Base-by-base conservation (phyloP, 2,797 vertebrate genomes). In the Urocyon cinereoargenteus region DNA sequence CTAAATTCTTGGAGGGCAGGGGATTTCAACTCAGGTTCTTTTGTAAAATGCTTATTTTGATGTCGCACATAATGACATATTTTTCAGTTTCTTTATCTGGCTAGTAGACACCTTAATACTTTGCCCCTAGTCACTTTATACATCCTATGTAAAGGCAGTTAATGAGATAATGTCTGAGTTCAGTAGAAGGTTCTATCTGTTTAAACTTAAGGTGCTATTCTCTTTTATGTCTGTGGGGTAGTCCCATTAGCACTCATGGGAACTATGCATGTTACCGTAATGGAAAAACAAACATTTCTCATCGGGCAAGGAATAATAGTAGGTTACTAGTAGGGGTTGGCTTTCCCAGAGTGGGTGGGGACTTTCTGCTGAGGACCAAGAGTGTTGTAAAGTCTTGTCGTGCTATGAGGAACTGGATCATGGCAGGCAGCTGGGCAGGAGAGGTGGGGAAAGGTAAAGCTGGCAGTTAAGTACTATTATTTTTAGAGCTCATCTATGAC, bases 101-200 rank as follows among this genome's bases (percentile, higher is more conserved):
- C 59, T 85, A 45, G 70, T 73, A 92, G 91, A 62, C 82, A 86
- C 64, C n/a, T 13, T 87, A 59, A 66, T 31, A 21, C 31, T 78
- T 40, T 62, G 61, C 36, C 26, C n/a, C n/a, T 62, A 16, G 77
- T 96, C 75, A 83, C 91, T 59, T 86, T 62, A 70, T 16, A 72
- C 40, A 45, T 21, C n/a, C 66, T 53, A 68, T 77, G 31, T 53
- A 87, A 86, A 86, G 45, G 36, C 75, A 57, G 22, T 83, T 70
- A 95, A 96, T 98, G 97, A 98, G 97, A 94, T 92, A 93, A 91
- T 7, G 94, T 97, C 97, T 97, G 96, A 91, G 68, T 66, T 81
- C 49, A 92, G 88, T 26, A 96, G 86, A 94, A 96, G 94, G 96
- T 91, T 86, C 92, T 93, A 85, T 73, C 89, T 96, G 75, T 97